A percentile compares a stretch with the other conserved stretches of the same genome.
Conservation (phyloP, 2,888 invertebrate species). For the Brassicogethes aeneus region DNA sequence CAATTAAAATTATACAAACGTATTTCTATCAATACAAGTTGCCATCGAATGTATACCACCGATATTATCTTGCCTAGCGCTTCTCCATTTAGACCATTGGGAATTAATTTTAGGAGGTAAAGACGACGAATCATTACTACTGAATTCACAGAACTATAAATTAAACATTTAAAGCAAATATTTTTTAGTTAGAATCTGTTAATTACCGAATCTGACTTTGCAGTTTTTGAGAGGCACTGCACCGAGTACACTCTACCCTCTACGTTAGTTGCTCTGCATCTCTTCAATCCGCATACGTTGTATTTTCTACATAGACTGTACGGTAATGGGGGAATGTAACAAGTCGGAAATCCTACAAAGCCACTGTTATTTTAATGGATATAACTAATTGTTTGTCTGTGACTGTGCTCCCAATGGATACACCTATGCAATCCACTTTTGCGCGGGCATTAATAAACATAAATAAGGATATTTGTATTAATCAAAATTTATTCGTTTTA, state of each 20-base stretch:
- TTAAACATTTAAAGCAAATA: not conserved
- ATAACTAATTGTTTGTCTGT: not conserved
- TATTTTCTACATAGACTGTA: constrained; percentile 35
- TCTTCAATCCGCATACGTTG: constrained; percentile 37
- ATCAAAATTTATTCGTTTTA: too few relatives aligned
- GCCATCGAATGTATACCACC: constrained; percentile 28
- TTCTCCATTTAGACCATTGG: constrained; percentile 37
- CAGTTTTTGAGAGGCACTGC: constrained; percentile 35
- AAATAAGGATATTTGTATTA: too few relatives aligned
- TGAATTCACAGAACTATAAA: constrained; percentile 37
- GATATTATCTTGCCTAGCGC: constrained; percentile 25
- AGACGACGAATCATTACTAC: constrained; percentile 27
- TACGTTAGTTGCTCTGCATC: constrained; percentile 30
- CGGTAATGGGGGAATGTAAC: constrained; percentile 37
- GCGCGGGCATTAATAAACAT: too few relatives aligned
- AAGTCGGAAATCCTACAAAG: constrained; percentile 40
- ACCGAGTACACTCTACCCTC: constrained; percentile 33
- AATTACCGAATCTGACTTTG: constrained; percentile 34
- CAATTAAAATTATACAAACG: constrained; percentile 26
- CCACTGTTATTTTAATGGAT: constrained; percentile 4
- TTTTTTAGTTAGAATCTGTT: not conserved
- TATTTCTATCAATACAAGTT: constrained; percentile 35
- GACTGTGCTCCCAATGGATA: not conserved
- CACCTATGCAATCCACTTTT: not conserved
- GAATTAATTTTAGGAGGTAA: constrained; percentile 28